Base-by-base conservation (phyloP, 2,888 invertebrate species). In the Tenthredo mesomela region DNA sequence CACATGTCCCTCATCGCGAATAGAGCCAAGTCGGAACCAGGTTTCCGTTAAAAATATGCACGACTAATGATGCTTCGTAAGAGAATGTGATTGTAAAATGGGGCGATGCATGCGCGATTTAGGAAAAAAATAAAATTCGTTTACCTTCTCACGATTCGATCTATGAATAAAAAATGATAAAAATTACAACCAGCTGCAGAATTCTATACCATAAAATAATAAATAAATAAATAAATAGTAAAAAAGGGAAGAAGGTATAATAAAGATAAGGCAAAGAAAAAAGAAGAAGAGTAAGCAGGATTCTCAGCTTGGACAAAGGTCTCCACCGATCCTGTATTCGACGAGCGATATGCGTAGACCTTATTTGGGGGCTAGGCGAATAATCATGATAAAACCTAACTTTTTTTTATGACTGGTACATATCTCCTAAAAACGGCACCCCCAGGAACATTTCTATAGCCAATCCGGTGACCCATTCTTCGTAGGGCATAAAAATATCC, bases 371-470 rank as follows among this genome's bases (percentile, higher is more conserved):
- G 61, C 71, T 37, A 78, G 78, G 70, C 86, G 87, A 87, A 88
- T 87, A 88, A 87, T 89, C 88, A 87, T 86, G 87, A 89, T 88
- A 87, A 87, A 88, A 88, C 88, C 90, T 89, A 90, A 90, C 89
- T 90, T 90, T 90, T 89, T 90, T 91, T 91, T 90, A 90, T 89
- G 87, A 87, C 86, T 84, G 86, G 86, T 87, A 87, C 86, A 86
- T 90, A 90, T 91, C 91, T 92, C 89, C 91, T 92, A 91, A 90
- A 89, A 91, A 93, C 90, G 89, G 91, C 91, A 89, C 92, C 92
- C 91, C 86, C 88, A 90, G 90, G 92, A 89, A 87, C 86, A 86
- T 87, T 88, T 87, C 87, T 88, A 85, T 89, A 88, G 88, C 89
- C 91, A 91, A 91, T 91, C 88, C 87, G 47, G 84, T 83, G 77